Percentiles rank a stretch among this genome's conserved stretches.
Evolutionary conservation across 2,797 vertebrate species (phyloP).

Genomic region (Thalassophryne amazonica): DNA sequence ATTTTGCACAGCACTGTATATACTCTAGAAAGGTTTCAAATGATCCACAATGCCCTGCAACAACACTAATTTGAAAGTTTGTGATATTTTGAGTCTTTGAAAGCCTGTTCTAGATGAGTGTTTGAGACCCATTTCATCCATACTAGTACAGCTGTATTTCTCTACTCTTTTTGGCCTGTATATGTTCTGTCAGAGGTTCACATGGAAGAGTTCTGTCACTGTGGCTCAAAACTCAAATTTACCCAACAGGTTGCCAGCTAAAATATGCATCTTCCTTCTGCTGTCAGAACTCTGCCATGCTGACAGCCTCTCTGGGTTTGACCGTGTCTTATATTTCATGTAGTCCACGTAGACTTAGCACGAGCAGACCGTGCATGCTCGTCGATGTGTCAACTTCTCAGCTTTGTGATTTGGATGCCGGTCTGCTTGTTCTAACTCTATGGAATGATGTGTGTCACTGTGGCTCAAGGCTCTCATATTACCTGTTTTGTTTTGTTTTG

Average conservation of each 20-base stretch:
- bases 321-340: constrained; percentile 65
- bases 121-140: constrained; percentile 41
- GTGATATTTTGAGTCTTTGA: not conserved
- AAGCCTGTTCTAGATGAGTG: constrained; percentile 16
- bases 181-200: constrained; percentile 47
- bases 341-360: constrained; percentile 60
- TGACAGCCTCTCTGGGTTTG: constrained; percentile 66
- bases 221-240: constrained; percentile 1
- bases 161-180: constrained; percentile 34
- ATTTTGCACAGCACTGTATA: constrained; percentile 1
- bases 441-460: constrained; percentile 66
- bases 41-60: constrained; percentile 6
- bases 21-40: not conserved
- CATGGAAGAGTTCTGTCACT: constrained; percentile 70
- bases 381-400: constrained; percentile 12
- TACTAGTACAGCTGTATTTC: constrained; percentile 28
- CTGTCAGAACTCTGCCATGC: constrained; percentile 72
- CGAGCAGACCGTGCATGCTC: constrained; percentile 49
- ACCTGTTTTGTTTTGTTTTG: constrained; percentile 79
- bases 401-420: constrained; percentile 8
- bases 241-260: not conserved
- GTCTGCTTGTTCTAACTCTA: constrained; percentile 63
- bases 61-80: not conserved
- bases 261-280: not conserved
- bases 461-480: constrained; percentile 71